These are phyloP conservation scores for Timema cristinae DNA, from an alignment of 2,888 invertebrate genomes.

Conservation along the genomic window DNA sequence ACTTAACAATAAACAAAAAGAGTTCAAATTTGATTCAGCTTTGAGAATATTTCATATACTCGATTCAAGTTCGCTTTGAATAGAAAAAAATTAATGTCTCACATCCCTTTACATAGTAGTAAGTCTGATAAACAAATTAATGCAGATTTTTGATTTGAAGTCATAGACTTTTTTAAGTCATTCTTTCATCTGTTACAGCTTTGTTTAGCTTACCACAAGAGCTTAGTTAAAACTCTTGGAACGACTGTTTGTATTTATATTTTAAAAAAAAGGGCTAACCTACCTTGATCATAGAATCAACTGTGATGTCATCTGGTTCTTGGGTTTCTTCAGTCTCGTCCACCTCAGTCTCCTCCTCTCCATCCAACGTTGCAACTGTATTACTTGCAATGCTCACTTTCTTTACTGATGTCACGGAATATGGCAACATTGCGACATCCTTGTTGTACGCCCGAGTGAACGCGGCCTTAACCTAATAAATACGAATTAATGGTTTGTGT, in stretches of 20 bases:
- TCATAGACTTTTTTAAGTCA: neutral
- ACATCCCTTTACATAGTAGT: too few relatives aligned
- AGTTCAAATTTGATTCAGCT: too few relatives aligned
- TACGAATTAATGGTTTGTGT: slow-evolving; percentile 11
- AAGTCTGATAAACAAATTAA: neutral
- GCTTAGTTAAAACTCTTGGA: too few relatives aligned
- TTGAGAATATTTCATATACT: too few relatives aligned
- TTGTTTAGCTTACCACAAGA: too few relatives aligned
- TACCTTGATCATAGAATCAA: slow-evolving; percentile 79
- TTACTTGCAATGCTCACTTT: slow-evolving; percentile 51
- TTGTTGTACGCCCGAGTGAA: slow-evolving; percentile 94
- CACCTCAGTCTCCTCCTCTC: slow-evolving; percentile 41
- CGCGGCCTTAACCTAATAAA: slow-evolving; percentile 77
- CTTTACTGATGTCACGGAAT: slow-evolving; percentile 60
- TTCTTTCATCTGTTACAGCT: neutral
- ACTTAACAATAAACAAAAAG: too few relatives aligned
- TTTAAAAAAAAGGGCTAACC: slow-evolving; percentile 30
- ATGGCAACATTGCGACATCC: slow-evolving; percentile 70
- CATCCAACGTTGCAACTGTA: slow-evolving; percentile 41
- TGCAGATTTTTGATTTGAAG: neutral
- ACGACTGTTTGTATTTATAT: slow-evolving; percentile 17
- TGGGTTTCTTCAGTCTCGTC: slow-evolving; percentile 41
- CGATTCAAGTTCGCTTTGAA: too few relatives aligned
- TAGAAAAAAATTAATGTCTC: too few relatives aligned
- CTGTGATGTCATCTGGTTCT: slow-evolving; percentile 34